Evolutionary conservation across 1,140 invertebrate genomes (phyloP).

Genomic region (roundworm (Caenorhabditis elegans)): DNA sequence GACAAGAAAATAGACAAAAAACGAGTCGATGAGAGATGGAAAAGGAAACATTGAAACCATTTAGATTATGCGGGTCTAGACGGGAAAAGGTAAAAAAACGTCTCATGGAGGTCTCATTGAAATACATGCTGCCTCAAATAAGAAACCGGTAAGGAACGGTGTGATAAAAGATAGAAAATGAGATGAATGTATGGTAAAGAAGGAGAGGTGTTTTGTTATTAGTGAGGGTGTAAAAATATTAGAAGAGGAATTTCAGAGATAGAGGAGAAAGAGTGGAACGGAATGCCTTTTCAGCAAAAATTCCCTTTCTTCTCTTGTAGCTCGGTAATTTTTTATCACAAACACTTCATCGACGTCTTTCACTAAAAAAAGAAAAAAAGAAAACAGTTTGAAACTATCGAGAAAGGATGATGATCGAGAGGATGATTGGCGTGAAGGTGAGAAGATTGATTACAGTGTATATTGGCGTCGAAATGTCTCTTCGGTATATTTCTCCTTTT

Average conservation of each 20-base stretch:
- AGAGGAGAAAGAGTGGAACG: background rate
- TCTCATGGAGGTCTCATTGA: background rate
- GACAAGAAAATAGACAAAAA: background rate
- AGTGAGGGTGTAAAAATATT: background rate
- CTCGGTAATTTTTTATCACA: background rate
- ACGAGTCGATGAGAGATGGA: background rate
- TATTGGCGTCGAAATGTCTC: background rate
- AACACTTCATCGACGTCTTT: background rate
- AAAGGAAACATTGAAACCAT: background rate
- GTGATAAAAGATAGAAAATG: slow-evolving; percentile 5
- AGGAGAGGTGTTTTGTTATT: background rate
- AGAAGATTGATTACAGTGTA: slow-evolving; percentile 29
- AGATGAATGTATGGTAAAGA: background rate
- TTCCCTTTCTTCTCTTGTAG: background rate
- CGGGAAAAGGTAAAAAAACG: background rate
- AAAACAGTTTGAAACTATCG: slow-evolving; percentile 21
- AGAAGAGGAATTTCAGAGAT: background rate
- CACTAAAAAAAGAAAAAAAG: background rate
- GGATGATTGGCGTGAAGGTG: slow-evolving; percentile 26
- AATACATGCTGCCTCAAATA: background rate
- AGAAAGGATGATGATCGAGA: background rate
- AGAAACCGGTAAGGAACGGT: slow-evolving; percentile 29
- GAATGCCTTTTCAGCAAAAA: slow-evolving; percentile 7
- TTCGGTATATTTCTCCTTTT: background rate
- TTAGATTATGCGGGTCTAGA: background rate